Percentiles rank a stretch among this genome's conserved stretches.
Evolutionary conservation across 2,113 vertebrate species (phyloP).

Genomic region (Dipodomys stephensi): DNA sequence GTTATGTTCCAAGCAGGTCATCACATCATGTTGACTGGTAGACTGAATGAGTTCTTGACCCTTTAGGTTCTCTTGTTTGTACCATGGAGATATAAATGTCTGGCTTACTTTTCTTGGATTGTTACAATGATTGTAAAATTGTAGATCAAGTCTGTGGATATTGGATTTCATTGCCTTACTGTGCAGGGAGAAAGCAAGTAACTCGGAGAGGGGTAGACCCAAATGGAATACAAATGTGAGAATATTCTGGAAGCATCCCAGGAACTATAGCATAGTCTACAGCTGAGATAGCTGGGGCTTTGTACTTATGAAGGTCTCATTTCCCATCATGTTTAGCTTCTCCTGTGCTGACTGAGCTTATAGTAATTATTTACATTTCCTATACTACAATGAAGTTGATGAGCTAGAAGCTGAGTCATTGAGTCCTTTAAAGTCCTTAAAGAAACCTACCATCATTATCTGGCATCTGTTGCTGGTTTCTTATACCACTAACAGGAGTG

Average conservation of each 20-base stretch:
- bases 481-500: not conserved
- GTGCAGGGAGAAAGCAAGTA: not conserved
- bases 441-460: not conserved
- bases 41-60: not conserved
- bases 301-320: not conserved
- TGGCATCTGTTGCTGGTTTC: rapidly evolving
- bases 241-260: not conserved
- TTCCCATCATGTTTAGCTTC: not conserved
- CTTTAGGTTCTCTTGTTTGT: not conserved
- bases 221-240: not conserved
- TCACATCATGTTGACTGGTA: not conserved
- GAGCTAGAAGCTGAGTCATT: not conserved
- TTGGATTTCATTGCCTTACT: not conserved
- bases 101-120: not conserved
- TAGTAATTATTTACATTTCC: not conserved
- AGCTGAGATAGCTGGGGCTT: not conserved
- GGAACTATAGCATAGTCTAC: not conserved
- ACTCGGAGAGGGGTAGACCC: not conserved
- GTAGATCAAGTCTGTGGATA: not conserved
- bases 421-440: not conserved
- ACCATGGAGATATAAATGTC: not conserved
- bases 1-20: not conserved
- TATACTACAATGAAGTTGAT: not conserved
- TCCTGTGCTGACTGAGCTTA: rapidly evolving
- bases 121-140: not conserved